Base-by-base conservation (phyloP, 2,888 invertebrate genomes). In the Tupiocoris notatus region DNA sequence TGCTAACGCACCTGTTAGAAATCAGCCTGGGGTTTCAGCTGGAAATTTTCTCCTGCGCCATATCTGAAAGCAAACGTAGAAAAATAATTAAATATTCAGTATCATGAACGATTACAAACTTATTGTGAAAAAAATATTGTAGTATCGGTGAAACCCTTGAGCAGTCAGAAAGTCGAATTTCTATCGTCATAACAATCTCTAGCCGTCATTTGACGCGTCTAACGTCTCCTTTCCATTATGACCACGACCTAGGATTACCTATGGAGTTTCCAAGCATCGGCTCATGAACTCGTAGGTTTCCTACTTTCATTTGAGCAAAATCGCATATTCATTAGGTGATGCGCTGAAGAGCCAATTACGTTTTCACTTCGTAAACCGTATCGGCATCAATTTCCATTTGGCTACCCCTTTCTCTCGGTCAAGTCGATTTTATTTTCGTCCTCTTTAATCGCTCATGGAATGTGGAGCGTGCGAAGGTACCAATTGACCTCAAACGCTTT, bases 401-500 rank as follows among this genome's bases (percentile, higher is more conserved):
- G 21, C n/a, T 57, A 54, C 2, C 59, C 59, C 61, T 59, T 59
- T 59, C 70, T 22, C 68, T 58, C 70, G 70, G 70, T 70, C 70
- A 59, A 70, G 17, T 57, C 57, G 39, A 20, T 54, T 21, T 56
- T 22, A 57, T 67, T 67, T 67, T 67, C 63, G 39, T 39, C 68
- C 16, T 58, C 23, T 68, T 39, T 18, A 22, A 54, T 66, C 39
- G 12, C 18, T 16, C 68, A n/a, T 58, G 68, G 58, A 58, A 68
- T 68, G 68, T 68, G 58, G 68, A 68, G 22, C 68, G 68, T 68
- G 68, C 68, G 58, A 68, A 68, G 18, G 63, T 63, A 21, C 16
- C 63, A 63, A 63, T 63, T 63, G 63, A 63, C 63, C 63, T 18
- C 17, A 59, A 59, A n/a, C 39, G 39, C 20, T 59, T 59, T 59